Evolutionary conservation across 2,797 vertebrate species (phyloP), one percentile per base, ranked within the genome.

Genomic region (Phalloptychus januarius): DNA sequence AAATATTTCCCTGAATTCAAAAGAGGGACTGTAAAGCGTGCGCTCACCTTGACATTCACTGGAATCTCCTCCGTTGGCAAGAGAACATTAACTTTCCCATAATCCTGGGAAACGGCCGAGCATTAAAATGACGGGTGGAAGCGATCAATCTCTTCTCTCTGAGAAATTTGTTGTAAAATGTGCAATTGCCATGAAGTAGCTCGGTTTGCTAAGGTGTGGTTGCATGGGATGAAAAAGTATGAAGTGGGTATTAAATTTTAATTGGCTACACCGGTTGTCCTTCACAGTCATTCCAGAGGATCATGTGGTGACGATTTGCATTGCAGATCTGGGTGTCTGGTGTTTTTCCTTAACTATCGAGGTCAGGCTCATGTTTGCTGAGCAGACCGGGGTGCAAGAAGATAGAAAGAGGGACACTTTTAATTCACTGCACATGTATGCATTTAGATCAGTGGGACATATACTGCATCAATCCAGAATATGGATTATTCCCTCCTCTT

Each of bases 201-300:
- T 44, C 44, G 52, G n/a, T 44, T 74, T 74, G 31, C 46, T 50
- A 36, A 36, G 23, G 45, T 50, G 75, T 44, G 52, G 6, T 16
- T 15, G 28, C 31, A 63, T 44, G 70, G 31, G 70, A 33, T 63
- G 79, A 71, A 76, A 74, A 79, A 83, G 78, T 61, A n/a, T 76
- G 11, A 48, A 80, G 73, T 42, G 65, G 76, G 45, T 75, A 77
- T 50, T 46, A 38, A 77, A 74, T 85, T 84, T 79, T 31, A 77
- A 90, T 87, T 50, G 20, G 1, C 88, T 79, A 46, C 1, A 0
- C 77, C 78, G 74, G 84, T 72, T 82, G 81, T 85, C 88, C 89
- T 91, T 88, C 78, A 83, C 81, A 70, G 79, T 56, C 8, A 1
- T 74, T 70, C 56, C 74, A 76, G 12, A 76, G 42, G 74, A 79